Base-by-base conservation (phyloP, 2,888 invertebrate species). In the Catonia carolina region DNA sequence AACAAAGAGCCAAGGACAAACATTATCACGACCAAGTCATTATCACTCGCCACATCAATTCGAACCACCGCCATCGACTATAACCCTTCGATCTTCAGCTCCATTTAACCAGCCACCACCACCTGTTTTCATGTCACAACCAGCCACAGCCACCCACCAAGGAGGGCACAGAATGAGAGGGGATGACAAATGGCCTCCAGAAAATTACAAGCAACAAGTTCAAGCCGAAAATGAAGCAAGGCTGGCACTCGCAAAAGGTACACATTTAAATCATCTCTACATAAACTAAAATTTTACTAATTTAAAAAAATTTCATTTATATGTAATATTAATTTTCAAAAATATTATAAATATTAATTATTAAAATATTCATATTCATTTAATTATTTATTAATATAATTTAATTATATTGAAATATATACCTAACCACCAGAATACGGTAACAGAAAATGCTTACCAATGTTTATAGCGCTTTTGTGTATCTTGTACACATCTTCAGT, bases 161-260 rank as follows among this genome's bases (percentile, higher is more conserved):
- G 86, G 86, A 77, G 86, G 87, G 71, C 80, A 83, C 74, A 85
- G 84, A 73, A 86, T 89, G 82, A 83, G 89, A 68, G 90, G 90
- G 66, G 90, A 91, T 73, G 79, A 85, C 72, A 90, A 90, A 73
- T 91, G 90, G 90, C 91, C 90, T 67, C 91, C 90, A 65, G 84
- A 82, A 70, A 77, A 80, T 65, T 85, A 86, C 68, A 86, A 82
- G 73, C 82, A 81, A 65, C 85, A 85, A 61, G 80, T 85, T 57
- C 84, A 77, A 53, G 84, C 82, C 35, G 89, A 89, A 70, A 85
- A 88, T 69, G 80, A 79, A 65, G 84, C 84, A 53, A 78, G 85
- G 67, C 70, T 82, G 67, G 81, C 81, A 64, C 73, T 89, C 66
- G 86, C 87, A 27, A 82, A 79, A 71, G 66, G 33, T 48, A 27